Base-by-base conservation (phyloP, 2,797 vertebrate species). In the Salarias fasciatus region DNA sequence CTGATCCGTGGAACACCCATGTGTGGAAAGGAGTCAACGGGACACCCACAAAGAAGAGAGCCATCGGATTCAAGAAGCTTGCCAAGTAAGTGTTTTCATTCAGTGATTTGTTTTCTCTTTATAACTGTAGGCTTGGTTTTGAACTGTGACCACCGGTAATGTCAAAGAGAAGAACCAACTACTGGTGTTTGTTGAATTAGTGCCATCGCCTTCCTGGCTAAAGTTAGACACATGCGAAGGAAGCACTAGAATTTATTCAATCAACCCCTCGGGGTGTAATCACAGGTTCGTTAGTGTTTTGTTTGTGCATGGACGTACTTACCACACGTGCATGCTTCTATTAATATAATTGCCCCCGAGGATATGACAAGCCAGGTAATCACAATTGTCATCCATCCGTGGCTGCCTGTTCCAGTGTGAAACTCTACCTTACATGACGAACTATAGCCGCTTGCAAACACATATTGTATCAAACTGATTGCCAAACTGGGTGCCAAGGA, bases 11-110 rank as follows among this genome's bases (percentile, higher is more conserved):
- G 98, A 95, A 97, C 80, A 96, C 94, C 28, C 93, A 99, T 0
- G 58, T 98, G 75, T 99, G 97, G 97, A 99, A 98, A 88, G 97
- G 95, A 9, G 93, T 95, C 83, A 99, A 99, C 0, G 97, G 97
- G 37, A 99, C 97, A 0, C 98, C 98, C 15, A 99, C 97, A 8
- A 99, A 98, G 90, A 96, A 97, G 77, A 93, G 96, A 83, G 92
- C 96, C 53, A 99, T 99, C 1, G 96, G 98, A 82, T 99, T 99
- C 85, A 99, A 99, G 91, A 99, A 99, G 79, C 89, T 99, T 58
- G 98, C 98, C 59, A 98, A 99, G 98, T 99, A 79, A 95, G 95
- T 93, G 41, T 37, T 42, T 6, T 35, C 53, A 12, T 6, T 58
- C 54, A 4, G 8, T 52, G 55, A 33, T 41, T 28, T 3, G 45